Base-by-base conservation (phyloP, 2,113 vertebrate genomes). In the Copsychus sechellarum region DNA sequence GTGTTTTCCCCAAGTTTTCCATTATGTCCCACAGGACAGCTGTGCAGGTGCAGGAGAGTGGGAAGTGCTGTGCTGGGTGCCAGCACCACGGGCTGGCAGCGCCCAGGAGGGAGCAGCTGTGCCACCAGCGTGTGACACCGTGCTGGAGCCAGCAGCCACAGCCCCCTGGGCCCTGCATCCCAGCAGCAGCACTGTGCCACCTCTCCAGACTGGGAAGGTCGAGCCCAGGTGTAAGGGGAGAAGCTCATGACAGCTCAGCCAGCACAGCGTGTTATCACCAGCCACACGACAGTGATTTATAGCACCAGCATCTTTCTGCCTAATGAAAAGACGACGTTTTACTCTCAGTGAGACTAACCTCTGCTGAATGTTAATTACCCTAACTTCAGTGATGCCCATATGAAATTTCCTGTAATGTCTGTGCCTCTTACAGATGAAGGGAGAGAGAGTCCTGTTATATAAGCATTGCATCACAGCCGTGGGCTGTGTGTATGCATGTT, bases 251-350 rank as follows among this genome's bases (percentile, higher is more conserved):
- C 20, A 58, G 48, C 19, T 67, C 69, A 31, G 51, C 45, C 54
- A 21, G 26, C 21, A 3, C 42, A 5, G 13, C 1, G 8, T 24
- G 10, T 33, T 72, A 17, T 42, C 9, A 0, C 61, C 0, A 0
- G 5, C 19, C 11, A 5, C 34, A 0, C 20, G 45, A 42, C 60
- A 51, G 51, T 77, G 72, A 91, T 83, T 93, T 80, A 65, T 51
- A 56, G 66, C 61, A 69, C 36, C 29, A 33, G n/a, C 71, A 18
- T 45, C 88, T 81, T 79, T 40, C 74, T 92, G 45, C 48, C 74
- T 86, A 15, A 48, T 45, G 56, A 80, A 78, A 76, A 81, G 70
- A 79, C 33, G 54, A 25, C 58, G 76, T 77, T 85, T 84, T 76
- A n/a, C 51, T 81, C 82, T 67, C 22, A 50, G 72, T 45, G 45